Conservation (phyloP, 2,113 vertebrate genomes). For the Dolichallabes microphthalmus region DNA sequence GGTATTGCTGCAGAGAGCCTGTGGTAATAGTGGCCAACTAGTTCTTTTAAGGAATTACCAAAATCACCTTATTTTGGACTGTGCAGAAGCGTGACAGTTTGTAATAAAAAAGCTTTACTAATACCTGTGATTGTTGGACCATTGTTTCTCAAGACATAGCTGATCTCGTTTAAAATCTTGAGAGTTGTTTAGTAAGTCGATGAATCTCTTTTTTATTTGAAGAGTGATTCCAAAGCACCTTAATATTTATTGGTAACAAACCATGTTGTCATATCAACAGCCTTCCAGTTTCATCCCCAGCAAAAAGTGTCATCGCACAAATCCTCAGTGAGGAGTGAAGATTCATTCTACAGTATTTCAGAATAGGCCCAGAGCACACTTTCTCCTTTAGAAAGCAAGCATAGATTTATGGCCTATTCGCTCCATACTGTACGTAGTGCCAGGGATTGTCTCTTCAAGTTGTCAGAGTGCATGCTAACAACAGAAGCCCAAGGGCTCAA, state of each 20-base stretch:
- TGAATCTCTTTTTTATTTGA: not conserved
- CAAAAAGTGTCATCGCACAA: not conserved
- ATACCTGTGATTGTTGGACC: not conserved
- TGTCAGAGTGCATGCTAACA: constrained; percentile 56
- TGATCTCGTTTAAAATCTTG: not conserved
- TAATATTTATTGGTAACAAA: not conserved
- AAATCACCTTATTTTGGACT: not conserved
- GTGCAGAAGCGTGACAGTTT: not conserved
- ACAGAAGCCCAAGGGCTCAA: constrained; percentile 60
- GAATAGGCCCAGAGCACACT: not conserved
- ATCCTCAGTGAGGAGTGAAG: not conserved
- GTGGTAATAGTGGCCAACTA: constrained; percentile 56
- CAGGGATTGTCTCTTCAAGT: constrained; percentile 26
- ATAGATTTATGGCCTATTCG: not conserved
- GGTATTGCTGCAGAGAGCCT: constrained; percentile 53
- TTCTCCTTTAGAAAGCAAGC: not conserved
- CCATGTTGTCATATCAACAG: not conserved
- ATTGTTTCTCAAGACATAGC: not conserved
- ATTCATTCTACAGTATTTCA: not conserved
- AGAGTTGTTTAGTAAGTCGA: not conserved
- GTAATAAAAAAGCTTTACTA: not conserved
- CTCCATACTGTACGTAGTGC: constrained; percentile 15
- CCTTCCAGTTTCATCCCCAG: not conserved
- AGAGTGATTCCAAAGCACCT: not conserved
- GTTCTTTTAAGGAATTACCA: constrained; percentile 44